Evolutionary conservation across 2,888 invertebrate genomes (phyloP).

Genomic region (Salticus scenicus): DNA sequence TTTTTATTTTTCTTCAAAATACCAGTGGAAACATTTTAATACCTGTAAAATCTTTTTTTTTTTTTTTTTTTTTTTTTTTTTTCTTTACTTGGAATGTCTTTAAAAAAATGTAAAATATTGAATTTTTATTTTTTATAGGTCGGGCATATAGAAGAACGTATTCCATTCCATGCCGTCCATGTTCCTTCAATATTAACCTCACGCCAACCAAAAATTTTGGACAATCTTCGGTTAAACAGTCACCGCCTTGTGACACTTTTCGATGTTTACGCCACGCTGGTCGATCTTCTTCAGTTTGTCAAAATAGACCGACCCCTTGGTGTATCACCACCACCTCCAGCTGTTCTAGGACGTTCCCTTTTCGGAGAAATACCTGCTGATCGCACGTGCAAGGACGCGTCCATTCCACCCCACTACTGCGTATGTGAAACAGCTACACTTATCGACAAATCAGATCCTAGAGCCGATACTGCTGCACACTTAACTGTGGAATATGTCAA

Average conservation of each 20-base stretch:
- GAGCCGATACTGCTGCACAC: conserved; percentile 24
- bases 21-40: no score
- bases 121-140: conserved; percentile 24
- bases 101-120: no score
- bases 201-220: conserved; percentile 72
- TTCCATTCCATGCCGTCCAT: conserved; percentile 75
- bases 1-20: no score
- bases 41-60: no score
- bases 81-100: no score
- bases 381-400: conserved; percentile 86
- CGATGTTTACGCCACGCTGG: conserved; percentile 74
- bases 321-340: neutral
- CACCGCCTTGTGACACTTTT: conserved; percentile 75
- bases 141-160: conserved; percentile 76
- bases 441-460: conserved; percentile 78
- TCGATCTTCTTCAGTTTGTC: conserved; percentile 38
- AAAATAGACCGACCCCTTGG: conserved; percentile 21
- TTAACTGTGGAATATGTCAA: conserved; percentile 40
- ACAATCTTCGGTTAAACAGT: conserved; percentile 73
- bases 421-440: conserved; percentile 85
- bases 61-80: no score
- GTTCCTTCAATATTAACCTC: conserved; percentile 73
- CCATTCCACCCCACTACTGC: conserved; percentile 90
- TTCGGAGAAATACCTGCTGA: conserved; percentile 79
- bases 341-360: conserved; percentile 32